A percentile compares a stretch with the other conserved stretches of the same genome.
Evolutionary conservation across 2,113 vertebrate genomes (phyloP).

Genomic region (Gymnorhina tibicen): DNA sequence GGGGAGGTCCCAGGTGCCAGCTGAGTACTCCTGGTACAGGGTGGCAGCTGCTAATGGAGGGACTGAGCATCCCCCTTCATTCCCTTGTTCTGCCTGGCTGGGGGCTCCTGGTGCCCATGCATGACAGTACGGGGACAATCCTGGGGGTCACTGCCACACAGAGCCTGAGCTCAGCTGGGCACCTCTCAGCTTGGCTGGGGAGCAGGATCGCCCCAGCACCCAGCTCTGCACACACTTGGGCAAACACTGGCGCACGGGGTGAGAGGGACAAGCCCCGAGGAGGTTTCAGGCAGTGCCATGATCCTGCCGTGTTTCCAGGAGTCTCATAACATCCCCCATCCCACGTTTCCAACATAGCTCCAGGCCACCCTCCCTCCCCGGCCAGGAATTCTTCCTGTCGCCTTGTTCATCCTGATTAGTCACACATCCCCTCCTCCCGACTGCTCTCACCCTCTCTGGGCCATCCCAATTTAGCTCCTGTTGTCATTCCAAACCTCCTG

Average conservation of each 20-base stretch:
- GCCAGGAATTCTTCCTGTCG: conserved; percentile 30
- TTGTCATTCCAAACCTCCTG: not conserved
- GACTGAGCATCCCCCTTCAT: not conserved
- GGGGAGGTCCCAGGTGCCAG: not conserved
- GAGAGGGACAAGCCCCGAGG: not conserved
- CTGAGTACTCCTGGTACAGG: not conserved
- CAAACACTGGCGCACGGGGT: rapidly evolving
- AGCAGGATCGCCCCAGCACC: not conserved
- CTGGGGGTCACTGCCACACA: not conserved
- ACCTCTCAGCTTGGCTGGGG: not conserved
- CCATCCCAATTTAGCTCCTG: conserved; percentile 52
- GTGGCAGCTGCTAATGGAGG: not conserved
- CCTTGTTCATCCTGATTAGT: conserved; percentile 32
- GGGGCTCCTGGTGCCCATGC: not conserved
- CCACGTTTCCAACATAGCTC: not conserved
- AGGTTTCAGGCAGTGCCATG: not conserved
- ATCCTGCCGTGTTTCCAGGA: not conserved
- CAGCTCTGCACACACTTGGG: not conserved
- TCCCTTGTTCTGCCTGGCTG: not conserved
- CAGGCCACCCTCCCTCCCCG: not conserved
- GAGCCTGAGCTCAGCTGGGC: not conserved
- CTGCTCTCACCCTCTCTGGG: not conserved
- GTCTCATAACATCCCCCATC: not conserved
- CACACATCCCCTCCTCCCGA: not conserved
- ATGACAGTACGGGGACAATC: not conserved